These are phyloP conservation scores for Drosophila subsilvestris DNA, from an alignment of 2,888 invertebrate species.

Conservation along the genomic window DNA sequence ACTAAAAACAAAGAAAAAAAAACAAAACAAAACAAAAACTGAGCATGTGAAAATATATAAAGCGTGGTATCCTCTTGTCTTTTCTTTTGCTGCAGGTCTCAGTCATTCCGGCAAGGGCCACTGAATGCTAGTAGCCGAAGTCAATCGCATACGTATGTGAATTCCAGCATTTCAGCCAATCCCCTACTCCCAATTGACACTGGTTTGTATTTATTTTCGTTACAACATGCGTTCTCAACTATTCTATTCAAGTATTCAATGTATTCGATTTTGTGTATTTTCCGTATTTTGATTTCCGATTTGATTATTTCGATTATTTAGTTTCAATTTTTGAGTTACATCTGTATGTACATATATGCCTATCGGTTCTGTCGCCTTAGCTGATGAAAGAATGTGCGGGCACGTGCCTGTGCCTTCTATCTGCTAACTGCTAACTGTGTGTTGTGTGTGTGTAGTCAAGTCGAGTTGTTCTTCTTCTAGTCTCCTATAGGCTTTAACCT, in stretches of 20 bases:
- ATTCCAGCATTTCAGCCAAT: constrained; percentile 96
- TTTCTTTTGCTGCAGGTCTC: constrained; percentile 90
- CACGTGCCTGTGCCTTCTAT: not conserved
- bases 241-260: constrained; percentile 7
- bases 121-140: constrained; percentile 85
- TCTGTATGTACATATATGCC: constrained; percentile 5
- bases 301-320: constrained; percentile 35
- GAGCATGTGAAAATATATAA: constrained; percentile 81
- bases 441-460: constrained; percentile 41
- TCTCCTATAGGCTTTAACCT: constrained; percentile 17
- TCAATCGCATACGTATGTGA: constrained; percentile 88
- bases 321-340: constrained; percentile 14
- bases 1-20: constrained; percentile 20
- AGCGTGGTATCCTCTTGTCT: constrained; percentile 84
- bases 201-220: constrained; percentile 85
- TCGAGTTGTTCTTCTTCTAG: constrained; percentile 33
- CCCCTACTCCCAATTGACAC: constrained; percentile 96
- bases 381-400: constrained; percentile 20
- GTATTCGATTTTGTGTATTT: constrained; percentile 65
- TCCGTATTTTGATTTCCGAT: constrained; percentile 58
- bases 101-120: constrained; percentile 93
- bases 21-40: constrained; percentile 47
- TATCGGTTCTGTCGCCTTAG: constrained; percentile 27
- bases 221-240: constrained; percentile 46
- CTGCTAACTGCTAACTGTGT: not conserved